These are phyloP conservation scores for Sinhomidia bicolor DNA, from an alignment of 2,888 invertebrate species.

Conservation along the genomic window DNA sequence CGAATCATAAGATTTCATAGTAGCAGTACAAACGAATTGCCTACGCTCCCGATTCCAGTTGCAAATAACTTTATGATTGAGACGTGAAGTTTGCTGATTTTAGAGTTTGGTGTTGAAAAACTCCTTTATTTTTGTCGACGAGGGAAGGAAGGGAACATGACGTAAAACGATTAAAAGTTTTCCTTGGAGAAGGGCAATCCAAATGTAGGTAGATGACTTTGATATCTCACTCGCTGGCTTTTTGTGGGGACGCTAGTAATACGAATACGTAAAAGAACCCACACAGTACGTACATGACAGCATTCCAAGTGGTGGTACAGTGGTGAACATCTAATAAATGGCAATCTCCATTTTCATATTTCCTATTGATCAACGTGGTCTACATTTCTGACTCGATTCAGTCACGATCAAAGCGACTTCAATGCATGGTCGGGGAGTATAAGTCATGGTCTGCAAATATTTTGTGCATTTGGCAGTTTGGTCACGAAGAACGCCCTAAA, in stretches of 20 bases:
- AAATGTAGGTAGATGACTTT: not conserved
- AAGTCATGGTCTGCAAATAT: not conserved
- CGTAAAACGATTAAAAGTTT: conserved; percentile 52
- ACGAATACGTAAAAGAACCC: not conserved
- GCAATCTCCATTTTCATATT: not conserved
- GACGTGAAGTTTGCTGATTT: not conserved
- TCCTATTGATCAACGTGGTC: not conserved
- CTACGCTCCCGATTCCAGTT: not conserved
- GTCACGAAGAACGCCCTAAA: not conserved
- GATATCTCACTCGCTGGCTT: not conserved
- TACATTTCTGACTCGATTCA: not conserved
- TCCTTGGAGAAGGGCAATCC: not conserved
- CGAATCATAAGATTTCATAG: no score
- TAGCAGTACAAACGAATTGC: not conserved
- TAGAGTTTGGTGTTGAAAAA: not conserved
- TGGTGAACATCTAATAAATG: not conserved
- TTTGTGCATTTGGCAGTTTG: not conserved
- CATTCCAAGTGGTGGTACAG: not conserved
- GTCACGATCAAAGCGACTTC: not conserved
- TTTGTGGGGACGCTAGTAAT: not conserved
- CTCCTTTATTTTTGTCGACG: not conserved
- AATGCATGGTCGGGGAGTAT: not conserved
- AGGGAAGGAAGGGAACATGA: not conserved
- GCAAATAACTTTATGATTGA: conserved; percentile 40
- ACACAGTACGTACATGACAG: not conserved